Evolutionary conservation across 30 jellyfish, hydroid and myxozoan species (phyloP).

Genomic region (Chrysaora quinquecirrha): DNA sequence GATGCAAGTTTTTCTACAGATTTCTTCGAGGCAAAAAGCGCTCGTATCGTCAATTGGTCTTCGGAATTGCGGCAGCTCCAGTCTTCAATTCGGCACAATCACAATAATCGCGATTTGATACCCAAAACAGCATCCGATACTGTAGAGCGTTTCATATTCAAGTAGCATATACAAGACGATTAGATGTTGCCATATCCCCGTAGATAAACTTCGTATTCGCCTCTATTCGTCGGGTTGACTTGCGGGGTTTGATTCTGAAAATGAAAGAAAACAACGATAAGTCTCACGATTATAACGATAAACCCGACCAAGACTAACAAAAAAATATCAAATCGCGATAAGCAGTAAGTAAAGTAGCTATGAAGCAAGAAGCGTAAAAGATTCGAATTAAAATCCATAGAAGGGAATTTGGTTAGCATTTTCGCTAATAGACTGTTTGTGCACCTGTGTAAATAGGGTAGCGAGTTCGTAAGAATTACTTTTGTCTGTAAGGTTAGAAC

Average conservation of each 20-base stretch:
- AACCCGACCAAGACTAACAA: background rate
- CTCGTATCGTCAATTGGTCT: no score
- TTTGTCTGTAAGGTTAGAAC: background rate
- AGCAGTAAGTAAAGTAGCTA: background rate
- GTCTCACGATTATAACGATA: background rate
- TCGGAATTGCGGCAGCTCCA: no score
- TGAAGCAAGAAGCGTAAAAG: background rate
- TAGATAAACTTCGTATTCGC: background rate
- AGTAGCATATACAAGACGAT: no score
- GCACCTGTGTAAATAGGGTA: background rate
- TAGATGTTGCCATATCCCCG: conserved; percentile 2
- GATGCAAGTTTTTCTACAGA: no score
- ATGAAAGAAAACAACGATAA: background rate
- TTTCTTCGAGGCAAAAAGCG: no score
- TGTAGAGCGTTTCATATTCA: no score
- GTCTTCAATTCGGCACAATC: no score
- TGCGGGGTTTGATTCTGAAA: background rate
- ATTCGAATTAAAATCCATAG: no score
- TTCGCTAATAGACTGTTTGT: background rate
- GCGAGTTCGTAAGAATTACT: background rate
- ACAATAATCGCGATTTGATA: no score
- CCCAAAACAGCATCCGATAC: no score
- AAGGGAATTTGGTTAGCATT: no score
- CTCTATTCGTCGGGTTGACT: background rate
- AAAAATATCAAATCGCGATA: no score